A percentile compares a stretch with the other conserved stretches of the same genome.
phyloP scores from a whole-genome alignment of 30 jellyfish, hydroid and myxozoan species.

The Calvadosia cruxmelitensis region DNA sequence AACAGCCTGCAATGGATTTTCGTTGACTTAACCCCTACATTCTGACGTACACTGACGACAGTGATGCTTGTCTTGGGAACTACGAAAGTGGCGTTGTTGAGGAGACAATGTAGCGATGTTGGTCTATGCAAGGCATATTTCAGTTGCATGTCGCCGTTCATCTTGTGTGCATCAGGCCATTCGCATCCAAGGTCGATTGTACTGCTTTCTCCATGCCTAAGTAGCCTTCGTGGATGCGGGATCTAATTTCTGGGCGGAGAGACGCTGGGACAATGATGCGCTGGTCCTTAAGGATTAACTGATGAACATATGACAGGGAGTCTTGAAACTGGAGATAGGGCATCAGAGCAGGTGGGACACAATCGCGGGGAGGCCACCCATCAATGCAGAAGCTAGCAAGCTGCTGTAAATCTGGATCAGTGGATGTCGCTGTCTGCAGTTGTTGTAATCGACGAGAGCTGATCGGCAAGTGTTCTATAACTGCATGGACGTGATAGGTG shows the following conservation, averaged over 20 bases:
- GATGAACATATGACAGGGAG: not conserved
- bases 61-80: too few relatives aligned
- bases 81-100: too few relatives aligned
- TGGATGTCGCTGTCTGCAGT: not conserved
- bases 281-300: slow-evolving; percentile 10
- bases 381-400: not conserved
- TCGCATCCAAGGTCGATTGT: too few relatives aligned
- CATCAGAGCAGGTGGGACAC: not conserved
- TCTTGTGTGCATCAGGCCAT: too few relatives aligned
- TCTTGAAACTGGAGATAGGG: not conserved
- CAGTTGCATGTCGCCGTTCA: too few relatives aligned
- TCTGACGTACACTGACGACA: too few relatives aligned
- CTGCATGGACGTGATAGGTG: not conserved
- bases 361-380: not conserved
- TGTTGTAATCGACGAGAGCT: not conserved
- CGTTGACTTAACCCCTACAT: too few relatives aligned
- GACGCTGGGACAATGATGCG: slow-evolving; percentile 27
- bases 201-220: slow-evolving; percentile 31
- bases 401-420: not conserved
- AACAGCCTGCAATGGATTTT: too few relatives aligned
- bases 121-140: too few relatives aligned
- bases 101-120: too few relatives aligned
- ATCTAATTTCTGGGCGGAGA: slow-evolving; percentile 4
- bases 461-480: not conserved
- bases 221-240: slow-evolving; percentile 25